These are phyloP conservation scores for Rhabdophis nuchalis DNA, from an alignment of 2,797 vertebrate species.

Conservation along the genomic window DNA sequence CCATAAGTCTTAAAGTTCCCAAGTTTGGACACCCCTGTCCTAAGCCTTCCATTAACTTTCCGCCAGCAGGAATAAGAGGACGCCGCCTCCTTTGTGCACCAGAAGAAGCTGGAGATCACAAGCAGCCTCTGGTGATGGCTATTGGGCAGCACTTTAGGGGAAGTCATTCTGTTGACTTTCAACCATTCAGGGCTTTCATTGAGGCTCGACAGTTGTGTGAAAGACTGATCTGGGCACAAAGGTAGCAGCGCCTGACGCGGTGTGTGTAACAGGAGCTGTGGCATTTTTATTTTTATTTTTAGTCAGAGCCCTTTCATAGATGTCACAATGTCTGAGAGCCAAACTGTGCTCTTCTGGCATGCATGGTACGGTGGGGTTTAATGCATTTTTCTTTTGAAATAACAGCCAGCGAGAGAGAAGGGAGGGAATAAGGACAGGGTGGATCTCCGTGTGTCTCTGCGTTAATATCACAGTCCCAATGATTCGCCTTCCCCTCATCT, in stretches of 20 bases:
- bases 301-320: neutral
- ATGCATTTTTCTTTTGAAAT: neutral
- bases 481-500: neutral
- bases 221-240: neutral
- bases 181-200: neutral
- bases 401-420: neutral
- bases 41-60: neutral
- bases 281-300: neutral
- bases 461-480: neutral
- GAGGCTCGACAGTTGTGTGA: neutral
- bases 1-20: too few species aligned
- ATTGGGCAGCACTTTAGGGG: neutral
- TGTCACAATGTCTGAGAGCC: neutral
- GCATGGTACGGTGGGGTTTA: neutral
- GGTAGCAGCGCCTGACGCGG: neutral
- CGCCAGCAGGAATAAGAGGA: neutral
- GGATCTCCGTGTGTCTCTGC: neutral
- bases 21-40: too few species aligned
- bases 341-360: neutral
- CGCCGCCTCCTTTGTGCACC: too few species aligned
- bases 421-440: neutral
- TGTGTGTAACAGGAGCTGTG: neutral
- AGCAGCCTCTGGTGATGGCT: neutral
- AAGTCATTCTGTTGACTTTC: too few species aligned
- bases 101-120: neutral